Conservation (phyloP, 2,888 invertebrate genomes). For the Heliconius erato region DNA sequence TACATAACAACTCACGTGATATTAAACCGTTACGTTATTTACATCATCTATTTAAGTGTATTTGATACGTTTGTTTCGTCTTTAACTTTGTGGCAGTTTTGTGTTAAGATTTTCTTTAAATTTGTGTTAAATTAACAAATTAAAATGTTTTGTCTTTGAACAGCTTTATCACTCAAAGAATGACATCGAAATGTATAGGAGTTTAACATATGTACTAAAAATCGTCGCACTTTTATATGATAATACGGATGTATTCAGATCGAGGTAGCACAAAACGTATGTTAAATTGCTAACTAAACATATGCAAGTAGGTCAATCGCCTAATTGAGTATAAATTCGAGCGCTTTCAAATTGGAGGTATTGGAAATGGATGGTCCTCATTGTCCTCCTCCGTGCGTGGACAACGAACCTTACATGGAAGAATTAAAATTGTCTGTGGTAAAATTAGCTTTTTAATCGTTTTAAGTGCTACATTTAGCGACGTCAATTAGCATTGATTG, state of each 20-base stretch:
- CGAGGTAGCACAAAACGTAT: slow-evolving; percentile 10
- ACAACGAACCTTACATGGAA: slow-evolving; percentile 2
- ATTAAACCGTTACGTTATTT: no score
- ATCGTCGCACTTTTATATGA: neutral
- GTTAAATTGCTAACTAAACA: slow-evolving; percentile 12
- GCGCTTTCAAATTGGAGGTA: slow-evolving; percentile 1
- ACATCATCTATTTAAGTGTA: no score
- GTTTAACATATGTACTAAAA: no score
- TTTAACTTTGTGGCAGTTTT: no score
- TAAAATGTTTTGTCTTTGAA: no score
- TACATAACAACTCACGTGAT: no score
- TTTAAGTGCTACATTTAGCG: neutral
- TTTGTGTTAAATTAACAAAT: no score
- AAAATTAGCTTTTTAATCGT: neutral
- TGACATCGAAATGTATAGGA: no score
- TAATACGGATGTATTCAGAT: neutral
- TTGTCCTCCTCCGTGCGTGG: slow-evolving; percentile 5
- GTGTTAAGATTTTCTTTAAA: no score
- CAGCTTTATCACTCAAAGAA: no score
- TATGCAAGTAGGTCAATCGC: slow-evolving; percentile 12
- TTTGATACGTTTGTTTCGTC: no score
- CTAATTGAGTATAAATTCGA: slow-evolving; percentile 20
- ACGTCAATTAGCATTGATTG: no score
- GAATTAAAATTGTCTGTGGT: slow-evolving; percentile 2
- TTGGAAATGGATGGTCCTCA: slow-evolving; percentile 17